Conservation (phyloP, 2,888 invertebrate genomes). For the Drosophila niveifrons region DNA sequence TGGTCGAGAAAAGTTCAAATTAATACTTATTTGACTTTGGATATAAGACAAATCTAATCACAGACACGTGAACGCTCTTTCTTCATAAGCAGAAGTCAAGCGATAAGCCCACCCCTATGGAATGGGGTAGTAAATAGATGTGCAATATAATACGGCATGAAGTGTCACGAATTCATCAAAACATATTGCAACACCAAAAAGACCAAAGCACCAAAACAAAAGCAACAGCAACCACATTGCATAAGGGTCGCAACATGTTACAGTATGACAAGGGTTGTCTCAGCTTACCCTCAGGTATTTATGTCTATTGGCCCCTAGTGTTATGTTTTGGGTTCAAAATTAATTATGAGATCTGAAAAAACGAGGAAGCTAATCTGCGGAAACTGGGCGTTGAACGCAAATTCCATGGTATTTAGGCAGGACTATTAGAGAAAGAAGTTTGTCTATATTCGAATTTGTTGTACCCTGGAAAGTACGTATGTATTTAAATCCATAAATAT, state of each 20-base stretch:
- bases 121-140: constrained; percentile 13
- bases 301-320: neutral
- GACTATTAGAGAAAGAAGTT: neutral
- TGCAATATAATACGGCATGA: constrained; percentile 77
- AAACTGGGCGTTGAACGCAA: constrained; percentile 79
- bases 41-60: constrained; percentile 68
- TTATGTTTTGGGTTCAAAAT: constrained; percentile 50
- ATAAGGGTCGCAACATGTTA: constrained; percentile 44
- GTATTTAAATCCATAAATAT: neutral
- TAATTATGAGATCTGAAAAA: constrained; percentile 61
- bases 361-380: constrained; percentile 63
- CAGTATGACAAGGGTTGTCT: constrained; percentile 40
- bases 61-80: constrained; percentile 81
- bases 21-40: constrained; percentile 21
- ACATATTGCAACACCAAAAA: constrained; percentile 63
- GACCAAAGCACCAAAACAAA: constrained; percentile 53
- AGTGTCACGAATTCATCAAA: constrained; percentile 84
- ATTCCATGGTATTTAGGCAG: constrained; percentile 77
- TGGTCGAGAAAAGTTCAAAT: constrained; percentile 37
- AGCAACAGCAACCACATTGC: constrained; percentile 41
- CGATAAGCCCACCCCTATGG: constrained; percentile 36
- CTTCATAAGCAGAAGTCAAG: constrained; percentile 59
- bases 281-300: constrained; percentile 24
- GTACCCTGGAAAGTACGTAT: neutral
- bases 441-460: neutral